Conservation (phyloP, 1,140 invertebrate species). For the Carcinoscorpius rotundicauda region DNA sequence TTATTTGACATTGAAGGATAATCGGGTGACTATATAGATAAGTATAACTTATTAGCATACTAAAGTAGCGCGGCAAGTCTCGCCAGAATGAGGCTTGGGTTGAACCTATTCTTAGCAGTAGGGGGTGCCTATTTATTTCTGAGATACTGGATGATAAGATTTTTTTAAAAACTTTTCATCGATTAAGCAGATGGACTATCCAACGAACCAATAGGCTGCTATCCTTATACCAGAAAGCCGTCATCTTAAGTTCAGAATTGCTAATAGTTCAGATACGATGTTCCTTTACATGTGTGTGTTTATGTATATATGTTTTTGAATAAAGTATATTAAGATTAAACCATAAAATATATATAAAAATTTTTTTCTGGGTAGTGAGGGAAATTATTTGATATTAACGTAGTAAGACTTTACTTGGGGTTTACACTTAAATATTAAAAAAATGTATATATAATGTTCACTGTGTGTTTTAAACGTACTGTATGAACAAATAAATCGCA, state of each 20-base stretch:
- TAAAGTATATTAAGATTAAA: too few relatives aligned
- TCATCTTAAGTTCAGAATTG: neutral
- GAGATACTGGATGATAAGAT: constrained; percentile 13
- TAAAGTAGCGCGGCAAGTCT: constrained; percentile 20
- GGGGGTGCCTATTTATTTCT: constrained; percentile 16
- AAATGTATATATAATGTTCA: too few relatives aligned
- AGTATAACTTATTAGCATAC: constrained; percentile 22
- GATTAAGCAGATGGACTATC: neutral
- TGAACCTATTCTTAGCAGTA: constrained; percentile 14
- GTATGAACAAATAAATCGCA: too few relatives aligned
- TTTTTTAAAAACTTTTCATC: neutral
- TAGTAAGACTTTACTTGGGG: too few relatives aligned
- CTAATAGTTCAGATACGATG: neutral
- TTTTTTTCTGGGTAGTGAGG: too few relatives aligned
- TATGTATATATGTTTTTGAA: too few relatives aligned
- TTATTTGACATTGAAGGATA: constrained; percentile 13
- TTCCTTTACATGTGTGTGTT: neutral
- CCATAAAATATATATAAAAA: too few relatives aligned
- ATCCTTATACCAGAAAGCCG: neutral
- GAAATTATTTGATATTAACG: too few relatives aligned
- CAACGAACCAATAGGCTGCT: too few relatives aligned
- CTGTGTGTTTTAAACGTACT: too few relatives aligned
- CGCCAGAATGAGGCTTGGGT: constrained; percentile 19
- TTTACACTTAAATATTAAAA: too few relatives aligned
- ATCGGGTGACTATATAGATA: constrained; percentile 20